Evolutionary conservation across 2,888 invertebrate genomes (phyloP).

Genomic region (Parnassius smintheus): DNA sequence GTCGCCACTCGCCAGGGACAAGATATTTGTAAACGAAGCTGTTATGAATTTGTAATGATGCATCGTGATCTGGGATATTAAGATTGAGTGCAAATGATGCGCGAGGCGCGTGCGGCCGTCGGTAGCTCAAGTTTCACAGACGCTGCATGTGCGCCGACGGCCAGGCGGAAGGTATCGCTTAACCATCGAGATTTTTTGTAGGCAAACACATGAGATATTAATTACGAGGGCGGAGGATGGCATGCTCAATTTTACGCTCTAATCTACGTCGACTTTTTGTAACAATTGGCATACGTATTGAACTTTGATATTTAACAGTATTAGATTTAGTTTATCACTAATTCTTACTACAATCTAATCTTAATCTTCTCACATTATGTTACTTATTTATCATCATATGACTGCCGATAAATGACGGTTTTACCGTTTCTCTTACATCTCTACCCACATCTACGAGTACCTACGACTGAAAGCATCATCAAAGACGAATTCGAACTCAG

Average conservation of each 20-base stretch:
- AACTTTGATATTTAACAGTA: neutral
- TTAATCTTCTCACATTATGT: too few species aligned
- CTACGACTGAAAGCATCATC: too few species aligned
- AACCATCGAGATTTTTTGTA: constrained; percentile 65
- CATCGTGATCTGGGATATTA: constrained; percentile 70
- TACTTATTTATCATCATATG: too few species aligned
- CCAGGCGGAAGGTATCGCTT: constrained; percentile 51
- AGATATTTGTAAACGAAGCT: constrained; percentile 39
- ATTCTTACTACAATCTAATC: too few species aligned
- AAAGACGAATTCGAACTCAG: too few species aligned
- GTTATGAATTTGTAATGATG: constrained; percentile 72
- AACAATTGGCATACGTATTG: neutral
- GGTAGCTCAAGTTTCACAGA: constrained; percentile 57
- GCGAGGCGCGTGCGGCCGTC: constrained; percentile 62
- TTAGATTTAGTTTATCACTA: neutral
- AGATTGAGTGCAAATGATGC: constrained; percentile 75
- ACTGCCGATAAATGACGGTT: too few species aligned
- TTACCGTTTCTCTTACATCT: too few species aligned
- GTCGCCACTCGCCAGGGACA: constrained; percentile 38
- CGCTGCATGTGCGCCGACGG: constrained; percentile 38
- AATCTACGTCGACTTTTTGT: constrained; percentile 22
- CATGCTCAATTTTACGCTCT: constrained; percentile 65
- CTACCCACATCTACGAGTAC: too few species aligned
- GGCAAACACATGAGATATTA: constrained; percentile 66
- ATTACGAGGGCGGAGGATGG: constrained; percentile 61